Percentiles rank a stretch among this genome's conserved stretches.
Evolutionary conservation across 1,140 invertebrate species (phyloP).

Genomic region (Holotrichia oblita): DNA sequence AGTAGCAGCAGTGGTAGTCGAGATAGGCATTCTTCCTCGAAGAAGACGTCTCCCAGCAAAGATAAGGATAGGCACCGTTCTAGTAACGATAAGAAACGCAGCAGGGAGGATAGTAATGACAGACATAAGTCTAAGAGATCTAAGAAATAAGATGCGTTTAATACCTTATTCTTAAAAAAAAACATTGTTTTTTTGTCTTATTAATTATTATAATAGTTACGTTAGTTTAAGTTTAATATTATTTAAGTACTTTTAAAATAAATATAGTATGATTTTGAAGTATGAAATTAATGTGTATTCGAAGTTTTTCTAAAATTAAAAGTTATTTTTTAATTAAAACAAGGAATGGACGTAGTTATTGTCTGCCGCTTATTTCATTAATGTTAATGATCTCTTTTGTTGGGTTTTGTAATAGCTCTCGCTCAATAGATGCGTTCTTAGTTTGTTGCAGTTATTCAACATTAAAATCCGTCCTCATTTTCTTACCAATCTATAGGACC

Average conservation of each 20-base stretch:
- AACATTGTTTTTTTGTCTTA: not conserved
- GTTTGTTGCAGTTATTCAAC: no score
- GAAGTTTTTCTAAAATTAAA: conserved; percentile 32
- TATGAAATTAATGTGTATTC: conserved; percentile 23
- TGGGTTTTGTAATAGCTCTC: no score
- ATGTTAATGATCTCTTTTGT: no score
- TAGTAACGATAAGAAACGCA: conserved; percentile 68
- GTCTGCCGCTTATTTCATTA: no score
- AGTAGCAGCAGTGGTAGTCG: not conserved
- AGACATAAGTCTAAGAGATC: conserved; percentile 73
- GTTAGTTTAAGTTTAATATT: conserved; percentile 30
- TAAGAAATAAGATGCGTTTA: conserved; percentile 62
- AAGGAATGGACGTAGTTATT: not conserved
- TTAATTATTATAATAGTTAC: conserved; percentile 35
- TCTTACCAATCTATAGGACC: no score
- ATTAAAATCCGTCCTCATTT: no score
- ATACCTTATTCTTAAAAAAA: not conserved
- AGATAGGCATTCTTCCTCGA: conserved; percentile 57
- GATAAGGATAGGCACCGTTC: conserved; percentile 50
- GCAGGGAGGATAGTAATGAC: conserved; percentile 77
- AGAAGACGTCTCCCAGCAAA: conserved; percentile 54
- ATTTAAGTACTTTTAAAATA: conserved; percentile 27
- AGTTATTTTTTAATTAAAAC: conserved; percentile 30
- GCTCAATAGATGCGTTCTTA: no score
- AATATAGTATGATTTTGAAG: not conserved